A percentile compares a stretch with the other conserved stretches of the same genome.
Conservation (phyloP, 35 echinoderm and acorn worm species). For the Diadema setosum region DNA sequence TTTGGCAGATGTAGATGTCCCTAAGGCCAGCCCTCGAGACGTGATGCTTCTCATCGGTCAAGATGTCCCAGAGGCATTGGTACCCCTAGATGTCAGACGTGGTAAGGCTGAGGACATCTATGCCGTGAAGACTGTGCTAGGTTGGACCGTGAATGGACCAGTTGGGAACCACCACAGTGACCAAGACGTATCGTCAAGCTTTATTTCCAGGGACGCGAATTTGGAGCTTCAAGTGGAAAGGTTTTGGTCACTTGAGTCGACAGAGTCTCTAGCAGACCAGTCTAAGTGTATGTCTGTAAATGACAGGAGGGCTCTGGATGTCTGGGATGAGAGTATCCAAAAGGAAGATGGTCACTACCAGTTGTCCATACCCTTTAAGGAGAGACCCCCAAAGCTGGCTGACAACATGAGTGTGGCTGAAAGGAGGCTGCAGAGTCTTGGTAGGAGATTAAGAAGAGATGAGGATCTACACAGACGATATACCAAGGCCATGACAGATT, state of each 20-base stretch:
- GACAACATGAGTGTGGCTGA: background rate
- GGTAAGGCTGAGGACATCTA: constrained; percentile 15
- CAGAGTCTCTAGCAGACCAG: background rate
- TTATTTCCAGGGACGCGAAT: background rate
- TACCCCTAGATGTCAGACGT: too few relatives aligned
- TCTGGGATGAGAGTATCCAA: background rate
- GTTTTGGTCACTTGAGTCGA: background rate
- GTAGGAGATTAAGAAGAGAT: background rate
- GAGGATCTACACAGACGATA: background rate
- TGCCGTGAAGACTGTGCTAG: constrained; percentile 17
- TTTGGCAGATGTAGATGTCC: too few relatives aligned
- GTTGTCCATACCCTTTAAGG: constrained; percentile 21
- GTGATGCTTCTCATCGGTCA: too few relatives aligned
- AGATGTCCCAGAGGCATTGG: too few relatives aligned
- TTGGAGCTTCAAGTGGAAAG: constrained; percentile 11
- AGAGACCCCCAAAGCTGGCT: background rate
- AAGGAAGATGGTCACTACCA: constrained; percentile 5
- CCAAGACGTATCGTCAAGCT: background rate
- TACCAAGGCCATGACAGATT: background rate
- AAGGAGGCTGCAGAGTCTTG: background rate
- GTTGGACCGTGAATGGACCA: constrained; percentile 67
- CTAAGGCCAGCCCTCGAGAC: too few relatives aligned
- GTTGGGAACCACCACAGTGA: background rate
- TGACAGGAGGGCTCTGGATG: background rate
- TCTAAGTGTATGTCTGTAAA: background rate